Evolutionary conservation across 2,113 vertebrate species (phyloP), one percentile per base, ranked within the genome.

Genomic region (Anguilla japonica): DNA sequence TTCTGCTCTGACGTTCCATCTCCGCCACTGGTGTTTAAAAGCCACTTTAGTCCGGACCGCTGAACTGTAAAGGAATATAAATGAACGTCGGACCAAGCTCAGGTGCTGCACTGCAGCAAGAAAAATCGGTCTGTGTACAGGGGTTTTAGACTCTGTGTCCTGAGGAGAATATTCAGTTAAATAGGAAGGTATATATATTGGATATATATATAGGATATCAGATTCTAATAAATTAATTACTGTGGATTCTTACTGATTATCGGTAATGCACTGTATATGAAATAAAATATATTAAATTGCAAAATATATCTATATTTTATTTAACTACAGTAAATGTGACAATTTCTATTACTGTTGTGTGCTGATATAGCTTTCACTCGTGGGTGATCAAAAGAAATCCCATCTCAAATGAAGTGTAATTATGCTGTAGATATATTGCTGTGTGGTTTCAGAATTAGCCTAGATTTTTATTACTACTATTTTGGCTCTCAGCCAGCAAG

Each of bases 51-150:
- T 79, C 39, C 75, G 86, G 86, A 83, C 46, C 2, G 29, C 40
- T 56, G 82, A 83, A 80, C 81, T 78, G 43, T 41, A 39, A 46
- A 83, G 81, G 86, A 87, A 87, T 83, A 83, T 83, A 43, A 87
- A 87, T 87, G 81, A 87, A 60, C 53, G 67, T 60, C 16, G 11
- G 82, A 75, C n/a, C 39, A 5, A 34, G 56, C 41, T 5, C 41
- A 79, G 43, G 63, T 60, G 26, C 57, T 40, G 22, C 11, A 43
- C 41, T 26, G 85, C 85, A 82, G 81, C 22, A 50, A 16, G 14
- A 2, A 83, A 78, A 83, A 75, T 83, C 34, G 7, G 63, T 22
- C 81, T 34, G 22, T 67, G 56, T 67, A 67, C 29, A 79, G 20
- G 22, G 79, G 50, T 3, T 22, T 57, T 3, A 81, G 79, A 50